Evolutionary conservation across 2,113 vertebrate species (phyloP), one percentile per base, ranked within the genome.

Genomic region (Sinocyclocheilus rhinocerous): DNA sequence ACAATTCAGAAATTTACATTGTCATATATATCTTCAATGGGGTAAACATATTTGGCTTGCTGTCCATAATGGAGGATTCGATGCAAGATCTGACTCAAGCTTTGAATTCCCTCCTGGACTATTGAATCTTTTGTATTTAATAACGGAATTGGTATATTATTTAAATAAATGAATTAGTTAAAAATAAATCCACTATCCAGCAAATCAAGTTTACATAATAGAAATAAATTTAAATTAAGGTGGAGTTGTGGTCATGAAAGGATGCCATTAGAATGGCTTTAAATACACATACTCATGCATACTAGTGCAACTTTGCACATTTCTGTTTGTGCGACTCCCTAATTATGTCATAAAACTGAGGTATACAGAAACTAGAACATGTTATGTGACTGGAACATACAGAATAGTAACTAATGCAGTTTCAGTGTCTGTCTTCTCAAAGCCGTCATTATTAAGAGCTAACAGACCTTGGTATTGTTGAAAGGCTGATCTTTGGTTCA

Each of bases 341-440:
- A 33, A 78, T 33, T 26, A 4, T 81, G 18, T 67, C 13, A 48
- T 67, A 45, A 69, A 67, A 24, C 18, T 7, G 42, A 81, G 42
- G 29, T 10, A 6, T 61, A 22, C 18, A 69, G 16, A 69, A 22
- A 8, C 6, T 63, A 67, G 42, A 50, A 33, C 10, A 50, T 67
- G 42, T 42, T 42, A 9, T 42, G 61, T 20, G n/a, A 86, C 29
- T 33, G 65, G 67, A n/a, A 48, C 52, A 63, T 85, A 85, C 42
- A 73, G 70, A 20, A 85, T 73, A 73, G 70, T 39, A 73, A 83
- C 83, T 76, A 89, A 81, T 86, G 69, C 36, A 48, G 72, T 81
- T 84, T 83, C 76, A 57, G 55, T 81, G 76, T 76, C 26, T 57
- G 81, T 76, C 24, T 63, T 76, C 33, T 86, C 39, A 29, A 79